These are phyloP conservation scores for Ptilonorhynchus violaceus DNA, from an alignment of 2,113 vertebrate species.

Conservation along the genomic window DNA sequence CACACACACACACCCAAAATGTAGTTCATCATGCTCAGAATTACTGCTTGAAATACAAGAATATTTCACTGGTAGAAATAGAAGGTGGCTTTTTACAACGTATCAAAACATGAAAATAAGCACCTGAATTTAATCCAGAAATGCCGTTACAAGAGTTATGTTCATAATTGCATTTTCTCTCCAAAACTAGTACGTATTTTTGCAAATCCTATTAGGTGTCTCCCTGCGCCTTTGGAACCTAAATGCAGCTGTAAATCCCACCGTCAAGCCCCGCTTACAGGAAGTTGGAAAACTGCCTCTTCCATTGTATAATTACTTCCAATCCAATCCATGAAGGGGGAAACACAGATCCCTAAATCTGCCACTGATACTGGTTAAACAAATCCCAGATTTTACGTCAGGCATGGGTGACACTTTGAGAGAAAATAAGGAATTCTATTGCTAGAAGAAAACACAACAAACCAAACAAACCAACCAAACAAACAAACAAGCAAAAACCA, in stretches of 20 bases:
- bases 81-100: not conserved
- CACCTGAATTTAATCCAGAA: not conserved
- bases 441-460: not conserved
- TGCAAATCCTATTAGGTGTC: not conserved
- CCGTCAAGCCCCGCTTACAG: not conserved
- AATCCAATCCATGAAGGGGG: not conserved
- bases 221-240: not conserved
- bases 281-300: not conserved
- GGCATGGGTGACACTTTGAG: not conserved
- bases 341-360: not conserved
- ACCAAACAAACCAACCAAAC: fast-evolving
- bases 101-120: not conserved
- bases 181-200: not conserved
- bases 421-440: not conserved
- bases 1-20: not conserved
- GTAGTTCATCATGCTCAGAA: not conserved
- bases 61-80: not conserved
- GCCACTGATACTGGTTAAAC: not conserved
- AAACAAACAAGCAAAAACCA: fast-evolving
- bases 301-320: not conserved
- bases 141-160: not conserved
- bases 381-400: not conserved
- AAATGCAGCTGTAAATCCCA: not conserved
- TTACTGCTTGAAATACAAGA: not conserved
- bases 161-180: not conserved